Evolutionary conservation across 2,797 vertebrate genomes (phyloP).

Genomic region (Hafferia zeledoni): DNA sequence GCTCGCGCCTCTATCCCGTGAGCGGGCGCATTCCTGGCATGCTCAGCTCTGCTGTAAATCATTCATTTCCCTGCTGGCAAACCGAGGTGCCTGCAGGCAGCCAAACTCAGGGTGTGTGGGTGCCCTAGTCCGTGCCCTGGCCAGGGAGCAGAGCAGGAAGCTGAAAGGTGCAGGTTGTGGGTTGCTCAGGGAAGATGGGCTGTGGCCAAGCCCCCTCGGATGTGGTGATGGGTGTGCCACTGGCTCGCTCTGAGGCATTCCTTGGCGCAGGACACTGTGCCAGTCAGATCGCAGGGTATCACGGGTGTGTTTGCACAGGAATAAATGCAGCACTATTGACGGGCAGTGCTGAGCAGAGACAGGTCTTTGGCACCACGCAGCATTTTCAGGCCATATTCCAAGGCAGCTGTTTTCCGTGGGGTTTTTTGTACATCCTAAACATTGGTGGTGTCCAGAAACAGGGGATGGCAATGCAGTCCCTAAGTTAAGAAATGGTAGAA

Average conservation of each 20-base stretch:
- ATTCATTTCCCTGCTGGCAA: background rate
- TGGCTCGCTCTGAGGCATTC: accelerated
- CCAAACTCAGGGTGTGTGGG: accelerated
- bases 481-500: background rate
- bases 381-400: accelerated
- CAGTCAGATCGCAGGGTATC: accelerated
- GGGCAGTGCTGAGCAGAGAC: accelerated
- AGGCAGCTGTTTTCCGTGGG: background rate
- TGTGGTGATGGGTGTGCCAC: accelerated
- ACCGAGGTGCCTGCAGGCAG: background rate
- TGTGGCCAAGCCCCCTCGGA: accelerated
- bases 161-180: accelerated
- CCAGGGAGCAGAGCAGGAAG: background rate
- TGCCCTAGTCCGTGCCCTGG: accelerated
- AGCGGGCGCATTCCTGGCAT: accelerated
- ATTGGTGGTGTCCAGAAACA: background rate
- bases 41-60: background rate
- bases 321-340: accelerated
- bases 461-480: background rate
- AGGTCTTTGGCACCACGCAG: background rate
- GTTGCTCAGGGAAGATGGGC: accelerated
- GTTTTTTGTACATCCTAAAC: background rate
- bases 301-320: background rate
- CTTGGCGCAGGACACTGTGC: accelerated
- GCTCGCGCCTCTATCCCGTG: accelerated